Evolutionary conservation across 2,888 invertebrate species (phyloP).

Genomic region (Apantesis nais): DNA sequence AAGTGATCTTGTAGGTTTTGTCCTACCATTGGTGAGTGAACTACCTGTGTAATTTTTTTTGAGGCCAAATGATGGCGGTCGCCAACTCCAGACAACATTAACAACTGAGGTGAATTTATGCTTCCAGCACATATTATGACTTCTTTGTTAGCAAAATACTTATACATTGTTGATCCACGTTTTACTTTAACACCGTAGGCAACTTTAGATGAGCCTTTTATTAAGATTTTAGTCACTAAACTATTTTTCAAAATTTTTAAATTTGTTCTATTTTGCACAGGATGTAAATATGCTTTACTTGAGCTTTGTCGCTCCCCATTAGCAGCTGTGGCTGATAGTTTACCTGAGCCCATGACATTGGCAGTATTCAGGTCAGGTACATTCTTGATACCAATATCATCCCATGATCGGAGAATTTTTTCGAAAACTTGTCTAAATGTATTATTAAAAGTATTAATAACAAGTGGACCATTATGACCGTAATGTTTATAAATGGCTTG

Average conservation of each 20-base stretch:
- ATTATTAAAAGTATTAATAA: conserved; percentile 74
- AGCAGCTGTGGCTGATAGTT: conserved; percentile 74
- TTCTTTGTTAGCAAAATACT: too few relatives aligned
- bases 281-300: too few relatives aligned
- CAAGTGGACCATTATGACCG: conserved; percentile 75
- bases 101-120: too few relatives aligned
- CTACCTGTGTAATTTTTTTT: conserved; percentile 64
- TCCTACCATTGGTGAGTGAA: conserved; percentile 78
- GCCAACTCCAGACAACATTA: too few relatives aligned
- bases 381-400: too few relatives aligned
- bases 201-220: conserved; percentile 9
- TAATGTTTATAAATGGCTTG: conserved; percentile 55
- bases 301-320: too few relatives aligned
- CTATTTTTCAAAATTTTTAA: conserved; percentile 53
- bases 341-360: conserved; percentile 76
- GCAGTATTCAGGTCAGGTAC: too few relatives aligned
- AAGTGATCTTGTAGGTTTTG: conserved; percentile 82
- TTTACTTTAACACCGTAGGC: too few relatives aligned
- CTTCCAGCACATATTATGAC: too few relatives aligned
- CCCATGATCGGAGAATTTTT: conserved; percentile 66
- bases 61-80: conserved; percentile 61
- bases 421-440: conserved; percentile 62
- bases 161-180: conserved; percentile 19
- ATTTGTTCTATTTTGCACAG: conserved; percentile 63
- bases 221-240: conserved; percentile 28